phyloP scores from a whole-genome alignment of 2,113 vertebrate species.

The Buteo buteo region DNA sequence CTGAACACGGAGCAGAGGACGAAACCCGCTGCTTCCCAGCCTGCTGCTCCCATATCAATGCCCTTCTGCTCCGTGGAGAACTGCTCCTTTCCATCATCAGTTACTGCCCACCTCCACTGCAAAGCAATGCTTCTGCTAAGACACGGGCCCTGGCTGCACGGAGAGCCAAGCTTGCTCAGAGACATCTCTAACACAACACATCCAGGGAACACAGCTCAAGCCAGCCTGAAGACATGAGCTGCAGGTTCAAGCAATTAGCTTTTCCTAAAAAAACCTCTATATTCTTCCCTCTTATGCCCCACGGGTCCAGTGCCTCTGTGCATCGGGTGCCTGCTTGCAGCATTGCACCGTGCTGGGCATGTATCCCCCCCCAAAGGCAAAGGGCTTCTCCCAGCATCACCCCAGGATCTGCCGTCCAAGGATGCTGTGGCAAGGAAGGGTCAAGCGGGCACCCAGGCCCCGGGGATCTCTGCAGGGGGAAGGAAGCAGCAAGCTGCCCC shows the following conservation, averaged over 20 bases:
- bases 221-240: background rate
- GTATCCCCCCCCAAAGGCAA: background rate
- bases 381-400: background rate
- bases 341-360: accelerated
- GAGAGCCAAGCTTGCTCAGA: background rate
- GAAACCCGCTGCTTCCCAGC: background rate
- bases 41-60: background rate
- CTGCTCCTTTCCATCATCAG: background rate
- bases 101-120: background rate
- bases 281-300: background rate
- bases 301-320: accelerated
- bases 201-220: background rate
- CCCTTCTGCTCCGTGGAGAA: background rate
- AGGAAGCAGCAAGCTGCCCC: background rate
- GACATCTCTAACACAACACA: background rate
- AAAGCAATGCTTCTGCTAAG: background rate
- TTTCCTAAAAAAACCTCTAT: accelerated
- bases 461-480: background rate
- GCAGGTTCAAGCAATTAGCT: background rate
- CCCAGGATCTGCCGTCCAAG: accelerated
- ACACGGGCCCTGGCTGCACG: accelerated
- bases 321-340: background rate
- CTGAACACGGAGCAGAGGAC: no score
- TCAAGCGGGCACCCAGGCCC: background rate
- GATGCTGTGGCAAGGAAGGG: background rate